Evolutionary conservation across 2,797 vertebrate genomes (phyloP).

Genomic region (Potorous gilbertii): DNA sequence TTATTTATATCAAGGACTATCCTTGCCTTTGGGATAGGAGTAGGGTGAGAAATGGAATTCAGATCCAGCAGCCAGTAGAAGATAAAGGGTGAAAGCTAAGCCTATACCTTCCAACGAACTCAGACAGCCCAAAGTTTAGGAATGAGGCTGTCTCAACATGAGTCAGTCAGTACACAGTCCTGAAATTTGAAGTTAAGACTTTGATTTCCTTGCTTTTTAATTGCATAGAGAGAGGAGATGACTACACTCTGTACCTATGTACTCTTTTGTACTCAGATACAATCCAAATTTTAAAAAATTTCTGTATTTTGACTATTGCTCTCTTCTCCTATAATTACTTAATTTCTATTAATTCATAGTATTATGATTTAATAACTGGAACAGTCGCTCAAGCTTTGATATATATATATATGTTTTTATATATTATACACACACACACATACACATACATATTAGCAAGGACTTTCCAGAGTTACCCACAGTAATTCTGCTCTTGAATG

Average conservation of each 20-base stretch:
- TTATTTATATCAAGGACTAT: neutral
- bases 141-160: neutral
- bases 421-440: neutral
- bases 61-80: neutral
- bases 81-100: neutral
- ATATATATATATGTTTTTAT: conserved; percentile 22
- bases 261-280: conserved; percentile 43
- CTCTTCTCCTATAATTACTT: conserved; percentile 75
- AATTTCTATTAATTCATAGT: conserved; percentile 73
- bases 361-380: conserved; percentile 74
- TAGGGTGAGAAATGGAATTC: neutral
- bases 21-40: neutral
- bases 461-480: conserved; percentile 21
- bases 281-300: conserved; percentile 56
- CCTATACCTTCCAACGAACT: neutral
- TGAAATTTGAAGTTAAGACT: neutral
- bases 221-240: neutral
- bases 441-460: conserved; percentile 29
- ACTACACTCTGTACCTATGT: conserved; percentile 9
- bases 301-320: conserved; percentile 70
- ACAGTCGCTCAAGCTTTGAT: conserved; percentile 60
- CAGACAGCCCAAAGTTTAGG: neutral
- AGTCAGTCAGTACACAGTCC: neutral
- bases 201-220: neutral
- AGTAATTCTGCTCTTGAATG: conserved; percentile 9